Base-by-base conservation (phyloP, 1,140 invertebrate species). In the Aleiodes sp. region DNA sequence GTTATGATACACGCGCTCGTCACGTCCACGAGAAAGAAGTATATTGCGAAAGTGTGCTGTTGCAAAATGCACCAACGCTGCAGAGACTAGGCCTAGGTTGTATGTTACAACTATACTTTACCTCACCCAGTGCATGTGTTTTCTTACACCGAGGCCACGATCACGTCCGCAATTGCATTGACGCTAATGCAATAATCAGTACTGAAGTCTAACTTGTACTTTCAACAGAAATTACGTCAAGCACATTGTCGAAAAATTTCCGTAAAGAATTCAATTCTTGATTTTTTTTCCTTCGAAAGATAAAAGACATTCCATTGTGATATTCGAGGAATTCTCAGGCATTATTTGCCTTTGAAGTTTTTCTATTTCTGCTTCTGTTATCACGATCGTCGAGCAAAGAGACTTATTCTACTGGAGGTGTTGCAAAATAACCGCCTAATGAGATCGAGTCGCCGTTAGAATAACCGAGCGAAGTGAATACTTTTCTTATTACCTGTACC, bases 61-160 rank as follows among this genome's bases (percentile, higher is more conserved):
- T 81, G 76, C 78, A 74, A 79, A 80, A 81, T 73, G 62, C 39
- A 63, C 21, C 26, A 39, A 35, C 66, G 26, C 43, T 14, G 26
- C 0, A 61, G 29, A 68, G 66, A 76, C 74, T 78, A 78, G 77
- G 75, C 76, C 77, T 79, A 78, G 73, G 72, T 78, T 77, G 72
- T 52, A 62, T 70, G 68, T 65, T 52, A 28, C 26, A 33, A 28
- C 21, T 26, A 46, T 52, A 12, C 16, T 59, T 33, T 28, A 59
- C 57, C n/a, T 59, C 52, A 24, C 52, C n/a, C 28, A 39, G 31
- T 67, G 31, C 26, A 31, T 59, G 64, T 33, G 46, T 67, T 59
- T 56, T 21, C 29, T 12, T 6, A 26, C 52, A 52, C 21, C 46
- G 52, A 67, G 65, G 65, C 65, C 52, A 67, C 52, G 39, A 67